These are phyloP conservation scores for Pedetes capensis DNA, from an alignment of 2,113 vertebrate genomes.

Conservation along the genomic window DNA sequence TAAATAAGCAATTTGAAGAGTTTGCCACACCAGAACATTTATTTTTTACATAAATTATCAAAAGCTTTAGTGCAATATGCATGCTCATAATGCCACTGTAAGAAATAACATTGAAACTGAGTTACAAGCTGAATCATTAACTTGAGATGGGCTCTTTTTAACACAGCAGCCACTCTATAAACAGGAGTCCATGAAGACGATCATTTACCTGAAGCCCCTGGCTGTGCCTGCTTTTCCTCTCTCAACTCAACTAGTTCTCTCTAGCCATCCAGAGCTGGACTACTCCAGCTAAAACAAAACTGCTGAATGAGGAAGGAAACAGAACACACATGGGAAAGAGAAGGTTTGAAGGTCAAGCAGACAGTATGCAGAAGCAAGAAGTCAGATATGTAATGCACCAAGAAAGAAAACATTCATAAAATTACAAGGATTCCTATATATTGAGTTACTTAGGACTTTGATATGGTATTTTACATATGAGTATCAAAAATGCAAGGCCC, in stretches of 20 bases:
- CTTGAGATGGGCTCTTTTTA: constrained; percentile 66
- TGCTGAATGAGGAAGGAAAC: constrained; percentile 84
- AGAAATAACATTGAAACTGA: constrained; percentile 60
- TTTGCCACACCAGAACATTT: constrained; percentile 14
- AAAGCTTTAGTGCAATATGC: constrained; percentile 60
- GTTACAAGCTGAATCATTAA: constrained; percentile 41
- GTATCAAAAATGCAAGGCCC: constrained; percentile 41
- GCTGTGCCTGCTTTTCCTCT: constrained; percentile 84
- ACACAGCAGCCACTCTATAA: constrained; percentile 73
- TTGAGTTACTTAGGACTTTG: not conserved
- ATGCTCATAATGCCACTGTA: constrained; percentile 74
- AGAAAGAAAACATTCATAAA: constrained; percentile 68
- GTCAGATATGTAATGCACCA: constrained; percentile 73
- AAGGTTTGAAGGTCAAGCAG: constrained; percentile 80
- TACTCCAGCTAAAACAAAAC: constrained; percentile 85
- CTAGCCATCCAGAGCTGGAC: constrained; percentile 87
- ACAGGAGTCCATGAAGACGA: constrained; percentile 76
- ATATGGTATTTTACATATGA: constrained; percentile 11
- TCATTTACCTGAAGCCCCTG: constrained; percentile 85
- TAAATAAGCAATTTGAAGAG: constrained; percentile 26
- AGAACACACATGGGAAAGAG: constrained; percentile 83
- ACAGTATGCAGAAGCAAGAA: constrained; percentile 80
- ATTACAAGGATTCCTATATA: constrained; percentile 45
- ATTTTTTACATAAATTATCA: constrained; percentile 7
- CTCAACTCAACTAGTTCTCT: constrained; percentile 85